These are phyloP conservation scores for Epinotia ramella DNA, from an alignment of 2,888 invertebrate genomes.

Conservation along the genomic window DNA sequence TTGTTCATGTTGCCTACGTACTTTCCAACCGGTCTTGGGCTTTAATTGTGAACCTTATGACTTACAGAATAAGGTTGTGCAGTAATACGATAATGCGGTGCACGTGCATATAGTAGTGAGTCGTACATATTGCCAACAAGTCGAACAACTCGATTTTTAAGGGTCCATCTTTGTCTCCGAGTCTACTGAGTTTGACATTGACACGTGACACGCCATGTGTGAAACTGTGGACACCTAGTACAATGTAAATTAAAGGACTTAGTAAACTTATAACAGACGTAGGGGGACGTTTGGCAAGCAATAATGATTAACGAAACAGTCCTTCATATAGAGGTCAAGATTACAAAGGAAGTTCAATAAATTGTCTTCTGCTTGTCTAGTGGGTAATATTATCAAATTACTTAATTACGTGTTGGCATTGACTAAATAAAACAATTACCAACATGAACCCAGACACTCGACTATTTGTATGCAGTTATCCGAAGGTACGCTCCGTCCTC, in stretches of 20 bases:
- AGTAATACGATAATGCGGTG: neutral
- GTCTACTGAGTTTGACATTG: too few relatives aligned
- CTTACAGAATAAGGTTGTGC: neutral
- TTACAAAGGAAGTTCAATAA: neutral
- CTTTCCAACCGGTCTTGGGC: neutral
- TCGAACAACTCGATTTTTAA: too few relatives aligned
- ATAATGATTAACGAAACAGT: neutral
- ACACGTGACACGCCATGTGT: too few relatives aligned
- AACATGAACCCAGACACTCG: neutral
- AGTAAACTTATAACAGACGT: neutral
- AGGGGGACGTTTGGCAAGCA: neutral
- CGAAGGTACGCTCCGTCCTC: neutral
- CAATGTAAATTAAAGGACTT: neutral
- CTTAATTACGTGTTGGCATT: too few relatives aligned
- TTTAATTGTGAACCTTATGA: neutral
- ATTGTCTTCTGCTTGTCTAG: too few relatives aligned
- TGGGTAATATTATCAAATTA: too few relatives aligned
- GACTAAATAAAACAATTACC: too few relatives aligned
- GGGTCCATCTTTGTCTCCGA: too few relatives aligned
- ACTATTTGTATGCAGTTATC: neutral
- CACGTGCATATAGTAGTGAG: too few relatives aligned
- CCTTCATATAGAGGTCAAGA: neutral
- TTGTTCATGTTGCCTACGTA: slow-evolving; percentile 3
- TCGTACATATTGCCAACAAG: too few relatives aligned
- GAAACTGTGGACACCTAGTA: neutral